Base-by-base conservation (phyloP, 2,797 vertebrate genomes). In the Brotula barbata region DNA sequence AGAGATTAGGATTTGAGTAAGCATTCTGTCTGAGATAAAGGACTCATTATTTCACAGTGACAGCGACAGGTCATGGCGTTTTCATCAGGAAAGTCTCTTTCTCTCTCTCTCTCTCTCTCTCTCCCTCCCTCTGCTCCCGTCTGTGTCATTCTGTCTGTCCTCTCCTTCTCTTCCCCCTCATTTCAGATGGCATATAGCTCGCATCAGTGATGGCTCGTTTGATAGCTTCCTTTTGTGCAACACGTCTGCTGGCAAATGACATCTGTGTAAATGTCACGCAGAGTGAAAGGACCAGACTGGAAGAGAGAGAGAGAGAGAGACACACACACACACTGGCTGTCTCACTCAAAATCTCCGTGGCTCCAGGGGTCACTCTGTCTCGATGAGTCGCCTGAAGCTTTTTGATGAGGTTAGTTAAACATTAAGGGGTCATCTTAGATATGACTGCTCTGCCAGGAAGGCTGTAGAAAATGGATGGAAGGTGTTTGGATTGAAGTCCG, bases 191-290 rank as follows among this genome's bases (percentile, higher is more conserved):
- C 73, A 71, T 58, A 77, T 21, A 71, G 64, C 76, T 40, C 55
- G 72, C 73, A 33, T 62, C 83, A 59, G 57, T 36, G 64, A 82
- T 58, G 58, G 42, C 39, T 52, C 80, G 81, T 82, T 82, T 85
- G 83, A 89, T 87, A 68, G 84, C 72, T 80, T 60, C 78, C 81
- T 71, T 87, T 88, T 86, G 82, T 82, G 82, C 68, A 42, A 67
- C 69, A 55, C 22, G 64, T 80, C 77, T 58, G 59, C 75, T 46
- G 68, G 83, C 78, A 86, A 88, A 89, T 88, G 85, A 87, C 76
- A 79, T 86, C 79, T 84, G 85, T 85, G 85, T 81, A 88, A 90
- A 89, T 89, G 88, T 89, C 86, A 90, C 53, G 22, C 1, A 1
- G 60, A 74, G 59, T 72, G 75, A 84, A 79, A 80, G 51, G 71